Percentiles rank a stretch among this genome's conserved stretches.
phyloP scores from a whole-genome alignment of 1,140 invertebrate genomes.

The Pemphigus obesinymphae region DNA sequence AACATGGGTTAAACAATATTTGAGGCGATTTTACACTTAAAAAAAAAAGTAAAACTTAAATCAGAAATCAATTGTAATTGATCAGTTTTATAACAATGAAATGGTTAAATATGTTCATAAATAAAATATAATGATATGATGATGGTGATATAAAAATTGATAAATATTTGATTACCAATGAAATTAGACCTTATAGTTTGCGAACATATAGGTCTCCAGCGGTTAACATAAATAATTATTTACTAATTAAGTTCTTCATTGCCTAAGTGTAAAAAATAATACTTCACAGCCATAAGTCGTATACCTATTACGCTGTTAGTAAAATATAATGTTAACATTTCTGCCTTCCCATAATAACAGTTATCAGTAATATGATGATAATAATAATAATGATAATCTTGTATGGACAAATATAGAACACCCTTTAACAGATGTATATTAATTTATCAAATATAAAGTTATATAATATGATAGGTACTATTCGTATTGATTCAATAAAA shows the following conservation, averaged over 20 bases:
- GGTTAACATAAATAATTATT: neutral
- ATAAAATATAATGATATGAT: slow-evolving; percentile 24
- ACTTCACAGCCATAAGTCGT: slow-evolving; percentile 6
- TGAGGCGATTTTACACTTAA: neutral
- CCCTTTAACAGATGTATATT: neutral
- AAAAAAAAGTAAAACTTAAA: slow-evolving; percentile 4
- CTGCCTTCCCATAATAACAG: neutral
- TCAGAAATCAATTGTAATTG: neutral
- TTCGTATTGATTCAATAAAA: slow-evolving; percentile 16
- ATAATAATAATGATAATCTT: neutral
- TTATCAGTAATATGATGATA: neutral
- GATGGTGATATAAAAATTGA: neutral
- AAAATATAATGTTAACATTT: neutral
- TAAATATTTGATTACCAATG: neutral
- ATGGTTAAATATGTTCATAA: slow-evolving; percentile 29
- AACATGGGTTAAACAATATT: neutral
- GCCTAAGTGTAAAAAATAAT: neutral
- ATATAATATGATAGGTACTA: neutral
- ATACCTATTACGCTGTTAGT: neutral
- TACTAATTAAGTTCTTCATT: neutral
- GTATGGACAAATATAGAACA: neutral
- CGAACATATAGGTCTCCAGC: neutral
- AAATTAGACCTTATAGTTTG: neutral
- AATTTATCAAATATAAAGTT: neutral
- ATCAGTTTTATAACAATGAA: slow-evolving; percentile 16